Base-by-base conservation (phyloP, 2,113 vertebrate species). In the Oryzias curvinotus region DNA sequence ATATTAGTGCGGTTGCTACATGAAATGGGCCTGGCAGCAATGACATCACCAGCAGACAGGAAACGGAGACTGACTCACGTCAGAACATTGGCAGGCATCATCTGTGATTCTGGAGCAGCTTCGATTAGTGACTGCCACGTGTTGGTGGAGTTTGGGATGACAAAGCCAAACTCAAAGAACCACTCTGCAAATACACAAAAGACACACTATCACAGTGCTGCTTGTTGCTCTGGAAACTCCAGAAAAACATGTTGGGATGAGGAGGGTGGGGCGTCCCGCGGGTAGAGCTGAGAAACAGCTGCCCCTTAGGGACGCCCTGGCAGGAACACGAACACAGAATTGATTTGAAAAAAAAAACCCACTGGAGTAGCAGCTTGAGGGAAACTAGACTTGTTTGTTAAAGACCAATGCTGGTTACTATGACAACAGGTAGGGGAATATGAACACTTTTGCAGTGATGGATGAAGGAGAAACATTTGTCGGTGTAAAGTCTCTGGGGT, bases 111-210 rank as follows among this genome's bases (percentile, higher is more conserved):
- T 7, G 97, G 96, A 6, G 97, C 97, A 10, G 97, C 97, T 85
- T 99, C 97, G 92, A 99, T 99, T 91, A 99, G 94, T 76, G 97
- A 99, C 89, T 99, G 97, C 97, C 97, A 99, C 65, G 97, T 99
- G 90, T 99, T 99, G 87, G 97, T 98, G 83, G 97, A 99, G 87
- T 99, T 98, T 49, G 97, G 97, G 75, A 99, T 99, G 83, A 99
- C 97, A 75, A 98, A 98, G 77, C 97, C 97, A 68, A 98, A 99
- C 87, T 99, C 97, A 84, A 98, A 99, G 90, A 97, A 98, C 97
- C 97, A 99, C 75, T 99, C 97, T 99, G 93, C 21, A 65, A 16
- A 66, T 36, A 56, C n/a, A 87, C 36, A 36, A 36, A 23, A 36
- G 8, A 36, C 36, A 36, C 36, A 36, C 10, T 36, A 36, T 12